Evolutionary conservation across 2,888 invertebrate genomes (phyloP).

Genomic region (Adelphocoris suturalis): DNA sequence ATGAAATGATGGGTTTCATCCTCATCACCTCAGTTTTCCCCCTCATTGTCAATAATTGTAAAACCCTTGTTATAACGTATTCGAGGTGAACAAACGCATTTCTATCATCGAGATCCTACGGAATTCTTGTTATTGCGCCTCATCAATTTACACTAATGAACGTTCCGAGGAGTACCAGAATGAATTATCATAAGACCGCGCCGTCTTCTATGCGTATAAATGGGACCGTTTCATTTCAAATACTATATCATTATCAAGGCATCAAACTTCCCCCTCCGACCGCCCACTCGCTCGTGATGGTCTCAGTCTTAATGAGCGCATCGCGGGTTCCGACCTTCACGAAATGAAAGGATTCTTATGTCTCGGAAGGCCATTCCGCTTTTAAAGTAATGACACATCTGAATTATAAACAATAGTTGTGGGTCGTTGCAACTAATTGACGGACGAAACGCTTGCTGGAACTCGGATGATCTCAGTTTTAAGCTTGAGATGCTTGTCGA

Average conservation of each 20-base stretch:
- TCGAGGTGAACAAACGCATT: slow-evolving; percentile 16
- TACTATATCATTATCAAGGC: slow-evolving; percentile 25
- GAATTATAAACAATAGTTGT: background rate
- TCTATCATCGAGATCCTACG: slow-evolving; percentile 6
- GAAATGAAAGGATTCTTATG: background rate
- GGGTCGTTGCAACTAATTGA: background rate
- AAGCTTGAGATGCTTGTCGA: too few species aligned
- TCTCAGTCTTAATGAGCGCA: background rate
- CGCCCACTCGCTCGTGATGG: background rate
- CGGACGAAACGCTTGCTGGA: too few species aligned
- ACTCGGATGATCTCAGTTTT: too few species aligned
- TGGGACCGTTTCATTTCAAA: slow-evolving; percentile 23
- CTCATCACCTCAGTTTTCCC: too few species aligned
- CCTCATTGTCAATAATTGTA: too few species aligned
- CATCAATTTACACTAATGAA: slow-evolving; percentile 33
- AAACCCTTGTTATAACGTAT: too few species aligned
- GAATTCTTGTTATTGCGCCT: slow-evolving; percentile 17
- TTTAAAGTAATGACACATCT: slow-evolving; percentile 1
- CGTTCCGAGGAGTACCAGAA: background rate
- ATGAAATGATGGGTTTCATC: too few species aligned
- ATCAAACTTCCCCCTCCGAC: background rate
- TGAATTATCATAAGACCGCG: slow-evolving; percentile 11
- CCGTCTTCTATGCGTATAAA: background rate
- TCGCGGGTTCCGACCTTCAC: slow-evolving; percentile 3
- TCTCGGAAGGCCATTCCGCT: background rate